A percentile compares a stretch with the other conserved stretches of the same genome.
Conservation (phyloP, 1,140 invertebrate genomes). For the Philaenus spumarius region DNA sequence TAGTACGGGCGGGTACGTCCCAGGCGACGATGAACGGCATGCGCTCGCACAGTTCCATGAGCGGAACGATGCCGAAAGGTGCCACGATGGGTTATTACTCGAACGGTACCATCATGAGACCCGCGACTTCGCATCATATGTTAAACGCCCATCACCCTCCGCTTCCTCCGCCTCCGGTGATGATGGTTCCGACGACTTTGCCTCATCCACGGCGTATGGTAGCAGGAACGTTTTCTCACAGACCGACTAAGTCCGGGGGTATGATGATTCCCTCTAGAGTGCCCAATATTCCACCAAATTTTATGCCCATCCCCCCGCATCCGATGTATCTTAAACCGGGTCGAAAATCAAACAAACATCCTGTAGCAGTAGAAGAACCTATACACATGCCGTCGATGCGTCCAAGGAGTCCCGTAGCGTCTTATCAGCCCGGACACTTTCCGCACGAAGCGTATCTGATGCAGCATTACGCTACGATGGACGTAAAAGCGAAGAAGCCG, state of each 20-base stretch:
- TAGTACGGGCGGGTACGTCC: constrained; percentile 32
- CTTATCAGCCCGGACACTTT: constrained; percentile 54
- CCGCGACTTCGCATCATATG: constrained; percentile 22
- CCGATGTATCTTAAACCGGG: constrained; percentile 39
- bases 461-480: constrained; percentile 50
- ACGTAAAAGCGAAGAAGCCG: constrained; percentile 35
- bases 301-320: constrained; percentile 38
- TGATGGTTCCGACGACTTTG: constrained; percentile 32
- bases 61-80: constrained; percentile 38
- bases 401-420: constrained; percentile 50
- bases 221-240: constrained; percentile 33
- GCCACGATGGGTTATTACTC: constrained; percentile 31
- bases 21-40: constrained; percentile 13
- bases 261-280: constrained; percentile 22
- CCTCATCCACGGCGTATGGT: constrained; percentile 29
- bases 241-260: constrained; percentile 29
- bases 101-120: constrained; percentile 35
- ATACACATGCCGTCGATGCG: constrained; percentile 53
- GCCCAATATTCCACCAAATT: constrained; percentile 30
- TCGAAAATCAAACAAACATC: constrained; percentile 33
- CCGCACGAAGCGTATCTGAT: constrained; percentile 53
- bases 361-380: constrained; percentile 47
- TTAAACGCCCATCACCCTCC: constrained; percentile 23
- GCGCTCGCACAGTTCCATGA: constrained; percentile 28
- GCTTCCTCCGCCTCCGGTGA: constrained; percentile 30